phyloP scores from a whole-genome alignment of 2,888 invertebrate species.

The Stramonita haemastoma region DNA sequence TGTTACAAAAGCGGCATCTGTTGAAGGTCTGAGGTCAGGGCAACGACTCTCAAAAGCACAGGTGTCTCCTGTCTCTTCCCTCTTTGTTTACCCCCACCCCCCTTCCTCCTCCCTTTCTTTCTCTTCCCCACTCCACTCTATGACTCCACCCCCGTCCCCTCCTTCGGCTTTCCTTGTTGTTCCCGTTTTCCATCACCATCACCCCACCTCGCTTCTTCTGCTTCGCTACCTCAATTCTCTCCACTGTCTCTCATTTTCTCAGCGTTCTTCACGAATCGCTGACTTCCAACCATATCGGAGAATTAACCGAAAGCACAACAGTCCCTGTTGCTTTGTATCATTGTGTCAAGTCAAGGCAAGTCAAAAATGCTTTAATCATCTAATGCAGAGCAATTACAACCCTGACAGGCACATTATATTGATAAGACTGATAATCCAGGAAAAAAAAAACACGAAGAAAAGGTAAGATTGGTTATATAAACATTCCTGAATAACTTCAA shows the following conservation, averaged over 20 bases:
- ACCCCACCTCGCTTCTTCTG: background rate
- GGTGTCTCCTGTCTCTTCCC: constrained; percentile 20
- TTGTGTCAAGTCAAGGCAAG: no score
- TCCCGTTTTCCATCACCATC: background rate
- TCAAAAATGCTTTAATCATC: no score
- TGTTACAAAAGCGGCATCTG: constrained; percentile 21
- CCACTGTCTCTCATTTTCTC: background rate
- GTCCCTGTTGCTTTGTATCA: no score
- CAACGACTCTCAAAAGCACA: background rate
- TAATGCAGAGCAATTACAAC: no score
- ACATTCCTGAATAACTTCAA: no score
- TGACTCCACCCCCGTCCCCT: background rate
- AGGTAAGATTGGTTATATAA: no score
- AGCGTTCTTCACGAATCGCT: background rate
- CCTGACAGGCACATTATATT: no score
- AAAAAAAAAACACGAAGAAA: no score
- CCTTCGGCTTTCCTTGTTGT: background rate
- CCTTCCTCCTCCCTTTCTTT: background rate
- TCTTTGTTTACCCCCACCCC: background rate
- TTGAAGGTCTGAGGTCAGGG: background rate
- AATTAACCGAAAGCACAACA: no score
- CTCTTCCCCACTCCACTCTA: background rate
- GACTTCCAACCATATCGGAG: no score
- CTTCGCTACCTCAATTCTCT: no score
- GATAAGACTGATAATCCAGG: no score